Evolutionary conservation across 2,888 invertebrate species (phyloP).

Genomic region (Phymatocera aterrima): DNA sequence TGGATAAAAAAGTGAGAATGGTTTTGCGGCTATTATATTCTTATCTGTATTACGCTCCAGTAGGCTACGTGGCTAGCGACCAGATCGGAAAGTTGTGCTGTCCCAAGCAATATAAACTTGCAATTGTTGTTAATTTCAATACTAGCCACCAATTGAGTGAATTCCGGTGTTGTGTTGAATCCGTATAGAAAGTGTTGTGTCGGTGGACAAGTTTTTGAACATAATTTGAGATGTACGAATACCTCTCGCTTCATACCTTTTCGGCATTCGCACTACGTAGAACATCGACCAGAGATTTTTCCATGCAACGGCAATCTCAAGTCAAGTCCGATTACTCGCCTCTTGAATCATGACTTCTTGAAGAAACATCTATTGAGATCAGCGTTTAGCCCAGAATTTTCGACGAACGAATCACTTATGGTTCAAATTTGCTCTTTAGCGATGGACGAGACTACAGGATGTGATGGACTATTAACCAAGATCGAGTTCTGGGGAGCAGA

Average conservation of each 20-base stretch:
- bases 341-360: background rate
- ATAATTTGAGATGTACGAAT: background rate
- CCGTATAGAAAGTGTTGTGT: background rate
- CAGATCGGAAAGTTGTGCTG: background rate
- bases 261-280: background rate
- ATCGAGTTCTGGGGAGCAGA: conserved; percentile 64
- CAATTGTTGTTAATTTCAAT: background rate
- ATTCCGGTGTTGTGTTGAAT: background rate
- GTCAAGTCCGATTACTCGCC: background rate
- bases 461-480: conserved; percentile 46
- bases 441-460: background rate
- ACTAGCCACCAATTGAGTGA: background rate
- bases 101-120: background rate
- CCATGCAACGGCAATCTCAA: background rate
- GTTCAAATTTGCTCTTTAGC: background rate
- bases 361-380: background rate
- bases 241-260: background rate
- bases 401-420: background rate
- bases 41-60: background rate
- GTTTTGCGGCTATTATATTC: background rate
- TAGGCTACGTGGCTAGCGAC: background rate
- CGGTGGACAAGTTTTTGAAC: background rate
- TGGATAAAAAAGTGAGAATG: conserved; percentile 2
- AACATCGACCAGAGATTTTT: background rate
- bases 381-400: background rate